Percentiles rank a stretch among this genome's conserved stretches.
Conservation (phyloP, 2,888 invertebrate genomes). For the Nephrotoma flavescens region DNA sequence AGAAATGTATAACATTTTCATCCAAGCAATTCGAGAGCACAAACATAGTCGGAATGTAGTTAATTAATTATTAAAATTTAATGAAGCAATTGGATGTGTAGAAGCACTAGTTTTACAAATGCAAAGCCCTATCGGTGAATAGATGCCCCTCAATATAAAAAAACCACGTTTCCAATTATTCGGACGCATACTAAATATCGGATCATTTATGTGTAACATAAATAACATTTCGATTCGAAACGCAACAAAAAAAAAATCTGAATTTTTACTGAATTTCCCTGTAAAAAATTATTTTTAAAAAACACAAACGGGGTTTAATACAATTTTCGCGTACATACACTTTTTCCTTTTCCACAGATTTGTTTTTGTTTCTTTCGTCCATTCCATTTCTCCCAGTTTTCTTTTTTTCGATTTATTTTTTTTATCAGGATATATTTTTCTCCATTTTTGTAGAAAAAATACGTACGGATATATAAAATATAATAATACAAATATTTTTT, state of each 20-base stretch:
- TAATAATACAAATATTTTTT: constrained; percentile 3
- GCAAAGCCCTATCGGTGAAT: no score
- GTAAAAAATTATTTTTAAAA: neutral
- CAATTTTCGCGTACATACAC: neutral
- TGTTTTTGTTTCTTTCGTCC: neutral
- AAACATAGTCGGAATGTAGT: neutral
- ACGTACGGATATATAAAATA: constrained; percentile 6
- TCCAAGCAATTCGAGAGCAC: neutral
- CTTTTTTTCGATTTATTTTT: neutral
- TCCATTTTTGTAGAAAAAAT: neutral
- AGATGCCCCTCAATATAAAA: no score
- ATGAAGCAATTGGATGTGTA: neutral
- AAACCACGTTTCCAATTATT: neutral
- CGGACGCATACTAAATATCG: neutral
- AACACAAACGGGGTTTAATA: neutral
- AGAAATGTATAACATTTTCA: neutral
- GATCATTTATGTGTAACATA: neutral
- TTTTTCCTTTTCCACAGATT: neutral
- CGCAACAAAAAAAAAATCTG: neutral
- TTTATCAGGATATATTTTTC: neutral
- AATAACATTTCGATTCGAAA: neutral
- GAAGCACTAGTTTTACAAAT: neutral
- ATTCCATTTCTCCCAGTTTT: neutral
- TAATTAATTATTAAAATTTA: neutral
- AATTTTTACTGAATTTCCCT: neutral